Percentiles rank a stretch among this genome's conserved stretches.
phyloP scores from a whole-genome alignment of 2,888 invertebrate genomes.

The Myopa testacea region DNA sequence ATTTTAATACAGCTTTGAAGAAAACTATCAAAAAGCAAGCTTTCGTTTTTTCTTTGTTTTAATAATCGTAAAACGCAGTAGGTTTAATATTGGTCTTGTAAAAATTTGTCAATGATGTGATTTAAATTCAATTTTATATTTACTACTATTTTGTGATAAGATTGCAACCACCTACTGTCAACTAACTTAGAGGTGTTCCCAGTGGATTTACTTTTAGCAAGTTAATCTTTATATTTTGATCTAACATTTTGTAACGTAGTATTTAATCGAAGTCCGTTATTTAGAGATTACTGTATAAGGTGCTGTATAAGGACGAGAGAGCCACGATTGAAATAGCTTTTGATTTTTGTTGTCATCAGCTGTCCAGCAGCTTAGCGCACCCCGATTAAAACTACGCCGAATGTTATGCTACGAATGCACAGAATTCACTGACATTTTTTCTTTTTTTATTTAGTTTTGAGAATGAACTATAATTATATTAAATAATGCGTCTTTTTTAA shows the following conservation, averaged over 20 bases:
- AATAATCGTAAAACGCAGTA: slow-evolving; percentile 23
- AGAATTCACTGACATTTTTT: neutral
- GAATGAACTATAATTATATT: too few relatives aligned
- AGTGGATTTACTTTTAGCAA: neutral
- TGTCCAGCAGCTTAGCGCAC: slow-evolving; percentile 33
- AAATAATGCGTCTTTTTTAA: too few relatives aligned
- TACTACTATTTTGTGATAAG: too few relatives aligned
- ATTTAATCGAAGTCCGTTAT: slow-evolving; percentile 13
- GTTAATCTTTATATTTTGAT: neutral
- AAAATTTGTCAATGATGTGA: slow-evolving; percentile 18
- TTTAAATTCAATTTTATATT: too few relatives aligned
- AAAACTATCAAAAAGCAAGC: neutral
- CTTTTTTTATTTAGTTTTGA: too few relatives aligned
- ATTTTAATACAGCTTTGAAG: neutral
- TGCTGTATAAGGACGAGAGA: slow-evolving; percentile 20
- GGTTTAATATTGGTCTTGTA: slow-evolving; percentile 34
- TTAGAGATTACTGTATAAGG: neutral
- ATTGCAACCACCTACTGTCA: too few relatives aligned
- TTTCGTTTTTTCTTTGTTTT: neutral
- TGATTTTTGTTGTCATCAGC: slow-evolving; percentile 24
- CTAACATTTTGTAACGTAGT: neutral
- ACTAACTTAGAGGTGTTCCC: too few relatives aligned
- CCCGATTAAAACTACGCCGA: neutral
- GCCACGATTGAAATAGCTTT: slow-evolving; percentile 11
- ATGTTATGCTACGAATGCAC: neutral